These are phyloP conservation scores for Ichneumon xanthorius DNA, from an alignment of 2,888 invertebrate genomes.

Conservation along the genomic window DNA sequence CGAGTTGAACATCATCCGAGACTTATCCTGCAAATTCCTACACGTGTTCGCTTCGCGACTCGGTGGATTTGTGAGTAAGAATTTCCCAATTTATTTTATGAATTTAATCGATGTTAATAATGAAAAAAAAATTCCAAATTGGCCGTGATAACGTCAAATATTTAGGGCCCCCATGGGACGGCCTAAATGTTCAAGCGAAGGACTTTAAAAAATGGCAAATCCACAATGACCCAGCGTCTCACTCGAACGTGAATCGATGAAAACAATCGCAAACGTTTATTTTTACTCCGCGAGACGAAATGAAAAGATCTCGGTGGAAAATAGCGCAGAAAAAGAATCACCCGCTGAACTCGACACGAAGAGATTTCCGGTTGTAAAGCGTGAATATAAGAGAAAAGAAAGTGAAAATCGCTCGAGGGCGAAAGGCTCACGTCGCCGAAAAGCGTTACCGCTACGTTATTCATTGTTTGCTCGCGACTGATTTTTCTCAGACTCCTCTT, in stretches of 20 bases:
- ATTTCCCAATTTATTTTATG: too few relatives aligned
- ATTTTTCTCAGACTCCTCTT: constrained; percentile 6
- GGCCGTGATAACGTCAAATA: too few relatives aligned
- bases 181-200: too few relatives aligned
- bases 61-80: too few relatives aligned
- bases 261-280: neutral
- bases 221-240: neutral
- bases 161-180: too few relatives aligned
- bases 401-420: neutral
- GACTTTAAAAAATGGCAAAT: neutral
- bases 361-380: neutral
- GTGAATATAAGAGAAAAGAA: neutral
- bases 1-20: too few relatives aligned
- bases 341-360: neutral
- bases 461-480: neutral
- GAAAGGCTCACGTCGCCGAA: neutral
- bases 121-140: too few relatives aligned
- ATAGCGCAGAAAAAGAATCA: neutral
- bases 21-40: too few relatives aligned
- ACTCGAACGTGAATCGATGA: neutral
- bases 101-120: too few relatives aligned
- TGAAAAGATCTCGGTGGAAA: neutral
- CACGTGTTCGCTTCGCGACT: too few relatives aligned
- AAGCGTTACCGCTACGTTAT: constrained; percentile 23
- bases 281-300: neutral